Evolutionary conservation across 2,113 vertebrate genomes (phyloP).

Genomic region (Ranitomeya variabilis): DNA sequence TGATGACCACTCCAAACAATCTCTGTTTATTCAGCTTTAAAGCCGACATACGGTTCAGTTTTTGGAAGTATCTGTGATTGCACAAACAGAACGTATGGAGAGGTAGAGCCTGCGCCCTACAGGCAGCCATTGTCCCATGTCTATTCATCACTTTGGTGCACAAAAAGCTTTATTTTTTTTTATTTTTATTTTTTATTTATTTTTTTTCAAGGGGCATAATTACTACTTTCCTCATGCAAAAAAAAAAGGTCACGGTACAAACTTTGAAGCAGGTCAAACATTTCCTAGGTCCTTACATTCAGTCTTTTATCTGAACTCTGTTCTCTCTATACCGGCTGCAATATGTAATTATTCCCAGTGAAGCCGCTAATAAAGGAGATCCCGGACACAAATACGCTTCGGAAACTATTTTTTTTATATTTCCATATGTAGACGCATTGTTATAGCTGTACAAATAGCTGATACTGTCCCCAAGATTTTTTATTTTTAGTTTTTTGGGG

Average conservation of each 20-base stretch:
- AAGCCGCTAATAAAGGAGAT: conserved; percentile 52
- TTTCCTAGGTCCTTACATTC: conserved; percentile 20
- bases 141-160: conserved; percentile 64
- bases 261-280: conserved; percentile 43
- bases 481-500: not conserved
- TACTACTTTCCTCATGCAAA: conserved; percentile 53
- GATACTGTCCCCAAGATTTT: not conserved
- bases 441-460: not conserved
- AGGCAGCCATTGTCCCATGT: conserved; percentile 45
- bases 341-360: conserved; percentile 50
- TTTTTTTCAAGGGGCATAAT: not conserved
- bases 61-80: conserved; percentile 72
- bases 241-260: conserved; percentile 39
- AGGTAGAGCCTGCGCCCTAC: conserved; percentile 66
- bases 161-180: not conserved
- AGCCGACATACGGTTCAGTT: conserved; percentile 70
- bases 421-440: not conserved
- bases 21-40: conserved; percentile 80
- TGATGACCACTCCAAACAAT: conserved; percentile 81
- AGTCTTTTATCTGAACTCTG: conserved; percentile 35
- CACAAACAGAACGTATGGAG: conserved; percentile 73
- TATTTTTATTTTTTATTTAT: not conserved
- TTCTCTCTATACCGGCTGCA: conserved; percentile 24
- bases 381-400: conserved; percentile 39
- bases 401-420: not conserved